These are phyloP conservation scores for Amazona ochrocephala DNA, from an alignment of 2,797 vertebrate species.

Conservation along the genomic window DNA sequence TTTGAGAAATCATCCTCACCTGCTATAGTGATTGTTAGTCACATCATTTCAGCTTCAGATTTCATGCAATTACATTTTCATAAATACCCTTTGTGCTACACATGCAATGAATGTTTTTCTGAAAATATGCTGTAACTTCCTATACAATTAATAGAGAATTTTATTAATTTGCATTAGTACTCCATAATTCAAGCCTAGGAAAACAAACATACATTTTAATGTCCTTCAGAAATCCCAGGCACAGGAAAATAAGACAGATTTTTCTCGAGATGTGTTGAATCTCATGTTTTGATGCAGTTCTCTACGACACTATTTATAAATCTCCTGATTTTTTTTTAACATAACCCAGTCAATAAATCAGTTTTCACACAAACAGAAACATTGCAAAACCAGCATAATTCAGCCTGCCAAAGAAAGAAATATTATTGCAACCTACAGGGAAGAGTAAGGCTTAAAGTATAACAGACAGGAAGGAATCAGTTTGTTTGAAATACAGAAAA, in stretches of 20 bases:
- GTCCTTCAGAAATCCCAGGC: background rate
- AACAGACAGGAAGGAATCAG: background rate
- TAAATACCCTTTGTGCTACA: background rate
- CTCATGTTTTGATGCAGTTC: background rate
- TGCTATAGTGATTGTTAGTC: background rate
- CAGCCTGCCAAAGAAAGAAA: background rate
- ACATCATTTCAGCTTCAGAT: background rate
- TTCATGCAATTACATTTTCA: background rate
- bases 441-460: background rate
- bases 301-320: background rate
- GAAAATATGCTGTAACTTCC: background rate
- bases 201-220: background rate
- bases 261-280: background rate
- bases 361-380: background rate
- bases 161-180: background rate
- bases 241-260: background rate
- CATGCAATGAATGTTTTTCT: background rate
- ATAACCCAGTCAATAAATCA: background rate
- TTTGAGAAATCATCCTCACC: slow-evolving; percentile 11
- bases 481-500: background rate
- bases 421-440: background rate
- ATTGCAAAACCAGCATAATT: background rate
- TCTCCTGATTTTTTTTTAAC: background rate
- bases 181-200: background rate
- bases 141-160: background rate